Base-by-base conservation (phyloP, 2,113 vertebrate species). In the Sander lucioperca region DNA sequence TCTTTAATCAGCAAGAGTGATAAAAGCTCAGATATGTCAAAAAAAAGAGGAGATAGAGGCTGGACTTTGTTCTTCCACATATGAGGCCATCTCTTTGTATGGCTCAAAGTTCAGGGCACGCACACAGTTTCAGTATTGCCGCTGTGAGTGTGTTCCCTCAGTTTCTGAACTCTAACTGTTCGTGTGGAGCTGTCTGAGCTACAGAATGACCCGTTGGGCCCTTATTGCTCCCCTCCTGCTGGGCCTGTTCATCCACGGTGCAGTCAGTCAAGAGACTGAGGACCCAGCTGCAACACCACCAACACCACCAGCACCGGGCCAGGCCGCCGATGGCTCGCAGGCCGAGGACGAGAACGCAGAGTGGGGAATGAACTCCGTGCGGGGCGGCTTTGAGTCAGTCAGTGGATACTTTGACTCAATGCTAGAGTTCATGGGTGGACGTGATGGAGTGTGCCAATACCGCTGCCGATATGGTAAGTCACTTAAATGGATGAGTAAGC, bases 401-500 rank as follows among this genome's bases (percentile, higher is more conserved):
- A 94, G 96, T 58, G 68, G 94, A 79, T 98, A 98, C 93, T 98
- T 99, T 0, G 97, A 99, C 86, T 98, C 97, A 0, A 95, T 99
- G 90, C 82, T 97, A 88, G 97, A 99, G 86, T 94, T 98, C 70
- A 95, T 99, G 5, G 97, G 97, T 1, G 97, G 97, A 0, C 97
- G 96, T 56, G 96, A 99, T 0, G 97, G 97, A 0, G 94, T 99
- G 47, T 99, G 97, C 13, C 97, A 99, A 77, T 97, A 98, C 92
- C 94, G 95, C 53, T 99, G 97, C 76, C 95, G 97, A 45, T 97
- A 95, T 0, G 97, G 97, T 98, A 87, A 95, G 96, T 33, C 5
- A 1, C 7, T 33, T 43, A 23, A 15, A 54, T 43, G 23, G 57
- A 71, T 16, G 10, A n/a, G 47, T 8, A 23, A 6, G 6, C 1